Conservation (phyloP, 1,140 invertebrate genomes). For the Drosophila kepulauana region DNA sequence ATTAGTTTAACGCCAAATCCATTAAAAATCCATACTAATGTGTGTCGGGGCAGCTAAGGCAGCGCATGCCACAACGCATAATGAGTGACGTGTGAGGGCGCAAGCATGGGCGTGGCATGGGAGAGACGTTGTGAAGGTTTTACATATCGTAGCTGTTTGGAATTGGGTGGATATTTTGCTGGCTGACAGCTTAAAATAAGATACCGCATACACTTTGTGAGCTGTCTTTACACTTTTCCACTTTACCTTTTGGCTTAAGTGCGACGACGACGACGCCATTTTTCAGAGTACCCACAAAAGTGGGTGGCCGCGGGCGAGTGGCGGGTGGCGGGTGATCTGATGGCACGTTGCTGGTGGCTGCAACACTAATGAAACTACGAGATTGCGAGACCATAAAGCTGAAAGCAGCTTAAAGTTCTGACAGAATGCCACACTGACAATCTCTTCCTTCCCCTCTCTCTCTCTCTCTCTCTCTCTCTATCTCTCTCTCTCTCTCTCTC, state of each 20-base stretch:
- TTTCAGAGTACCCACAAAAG: conserved; percentile 56
- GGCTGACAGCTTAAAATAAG: conserved; percentile 66
- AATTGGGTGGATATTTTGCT: conserved; percentile 12
- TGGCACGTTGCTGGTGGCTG: neutral
- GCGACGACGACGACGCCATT: conserved; percentile 44
- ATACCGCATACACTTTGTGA: conserved; percentile 65
- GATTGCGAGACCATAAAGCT: conserved; percentile 33
- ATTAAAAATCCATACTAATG: conserved; percentile 84
- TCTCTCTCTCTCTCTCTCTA: neutral
- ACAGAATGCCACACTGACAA: neutral
- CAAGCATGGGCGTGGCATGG: conserved; percentile 15
- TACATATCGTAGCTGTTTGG: neutral
- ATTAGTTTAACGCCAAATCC: conserved; percentile 82
- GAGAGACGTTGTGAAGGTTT: neutral
- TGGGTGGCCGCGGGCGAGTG: neutral
- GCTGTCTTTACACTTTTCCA: conserved; percentile 65
- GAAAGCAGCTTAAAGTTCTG: conserved; percentile 42
- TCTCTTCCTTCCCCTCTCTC: neutral
- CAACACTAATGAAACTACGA: conserved; percentile 49
- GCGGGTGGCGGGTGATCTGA: neutral
- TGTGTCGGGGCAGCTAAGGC: conserved; percentile 68
- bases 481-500: conserved; percentile 9
- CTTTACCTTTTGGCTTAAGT: conserved; percentile 70
- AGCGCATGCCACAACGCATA: conserved; percentile 71
- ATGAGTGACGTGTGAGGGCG: conserved; percentile 62